phyloP scores from a whole-genome alignment of 2,113 vertebrate species.

The Pedetes capensis region DNA sequence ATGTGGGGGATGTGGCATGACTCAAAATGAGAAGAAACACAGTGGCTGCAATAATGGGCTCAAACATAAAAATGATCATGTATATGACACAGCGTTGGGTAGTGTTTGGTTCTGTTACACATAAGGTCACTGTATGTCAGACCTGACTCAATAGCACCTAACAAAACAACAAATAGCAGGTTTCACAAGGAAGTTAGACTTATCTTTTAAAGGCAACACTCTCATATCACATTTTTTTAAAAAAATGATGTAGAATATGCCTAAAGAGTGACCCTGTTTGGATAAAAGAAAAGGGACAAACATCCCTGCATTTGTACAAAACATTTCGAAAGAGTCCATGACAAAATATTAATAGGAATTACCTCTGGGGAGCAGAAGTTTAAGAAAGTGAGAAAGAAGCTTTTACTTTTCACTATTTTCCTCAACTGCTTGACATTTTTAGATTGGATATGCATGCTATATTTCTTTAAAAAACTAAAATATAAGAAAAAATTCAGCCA shows the following conservation, averaged over 20 bases:
- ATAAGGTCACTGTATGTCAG: no score
- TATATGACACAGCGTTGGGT: no score
- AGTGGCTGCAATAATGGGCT: no score
- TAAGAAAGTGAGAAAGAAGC: neutral
- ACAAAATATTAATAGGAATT: neutral
- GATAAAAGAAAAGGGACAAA: neutral
- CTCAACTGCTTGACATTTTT: neutral
- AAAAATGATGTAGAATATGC: neutral
- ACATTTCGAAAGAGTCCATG: neutral
- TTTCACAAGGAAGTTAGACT: neutral
- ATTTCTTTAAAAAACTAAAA: slow-evolving; percentile 7
- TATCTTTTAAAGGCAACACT: neutral
- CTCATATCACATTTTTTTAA: neutral
- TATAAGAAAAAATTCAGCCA: neutral
- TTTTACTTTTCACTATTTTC: neutral
- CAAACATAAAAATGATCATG: no score
- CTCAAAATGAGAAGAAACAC: no score
- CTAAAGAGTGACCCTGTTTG: neutral
- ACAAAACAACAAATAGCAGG: no score
- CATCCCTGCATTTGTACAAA: neutral
- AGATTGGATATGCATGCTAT: neutral
- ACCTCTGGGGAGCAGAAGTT: neutral
- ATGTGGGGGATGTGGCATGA: no score
- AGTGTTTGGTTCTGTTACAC: no score
- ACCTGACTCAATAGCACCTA: no score